Conservation (phyloP, 2,113 vertebrate genomes). For the Phalacrocorax aristotelis region DNA sequence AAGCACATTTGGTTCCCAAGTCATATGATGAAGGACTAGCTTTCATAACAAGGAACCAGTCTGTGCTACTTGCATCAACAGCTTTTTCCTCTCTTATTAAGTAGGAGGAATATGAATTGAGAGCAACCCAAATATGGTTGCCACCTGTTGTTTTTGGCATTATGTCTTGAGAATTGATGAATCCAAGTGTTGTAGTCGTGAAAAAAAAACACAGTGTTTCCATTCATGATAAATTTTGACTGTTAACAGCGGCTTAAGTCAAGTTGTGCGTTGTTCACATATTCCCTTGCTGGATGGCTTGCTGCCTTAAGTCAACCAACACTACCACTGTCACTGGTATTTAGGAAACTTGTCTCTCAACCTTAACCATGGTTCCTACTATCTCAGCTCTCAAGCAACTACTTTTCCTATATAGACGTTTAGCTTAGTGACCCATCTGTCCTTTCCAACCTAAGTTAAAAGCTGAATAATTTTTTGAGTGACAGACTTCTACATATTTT, state of each 20-base stretch:
- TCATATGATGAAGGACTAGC: conserved; percentile 31
- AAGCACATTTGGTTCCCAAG: conserved; percentile 62
- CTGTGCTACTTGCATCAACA: conserved; percentile 43
- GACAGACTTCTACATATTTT: neutral
- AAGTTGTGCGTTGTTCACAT: neutral
- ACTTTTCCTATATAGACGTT: neutral
- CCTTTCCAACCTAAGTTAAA: neutral
- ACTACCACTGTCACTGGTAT: neutral
- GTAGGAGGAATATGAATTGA: conserved; percentile 59
- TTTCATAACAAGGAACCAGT: conserved; percentile 42
- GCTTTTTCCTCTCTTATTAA: conserved; percentile 37
- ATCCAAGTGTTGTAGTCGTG: neutral
- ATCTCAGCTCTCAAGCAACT: neutral
- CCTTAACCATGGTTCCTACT: neutral
- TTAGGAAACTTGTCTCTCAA: neutral
- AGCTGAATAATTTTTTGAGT: neutral
- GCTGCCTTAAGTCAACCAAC: neutral
- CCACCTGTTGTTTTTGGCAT: conserved; percentile 62
- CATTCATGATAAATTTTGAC: conserved; percentile 57
- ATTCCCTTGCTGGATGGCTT: neutral
- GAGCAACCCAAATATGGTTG: conserved; percentile 51
- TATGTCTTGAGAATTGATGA: conserved; percentile 1
- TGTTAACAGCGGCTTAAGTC: neutral
- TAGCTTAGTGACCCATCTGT: neutral
- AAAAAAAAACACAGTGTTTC: neutral